Conservation (phyloP, 2,797 vertebrate genomes). For the Pangasius larnaudii region DNA sequence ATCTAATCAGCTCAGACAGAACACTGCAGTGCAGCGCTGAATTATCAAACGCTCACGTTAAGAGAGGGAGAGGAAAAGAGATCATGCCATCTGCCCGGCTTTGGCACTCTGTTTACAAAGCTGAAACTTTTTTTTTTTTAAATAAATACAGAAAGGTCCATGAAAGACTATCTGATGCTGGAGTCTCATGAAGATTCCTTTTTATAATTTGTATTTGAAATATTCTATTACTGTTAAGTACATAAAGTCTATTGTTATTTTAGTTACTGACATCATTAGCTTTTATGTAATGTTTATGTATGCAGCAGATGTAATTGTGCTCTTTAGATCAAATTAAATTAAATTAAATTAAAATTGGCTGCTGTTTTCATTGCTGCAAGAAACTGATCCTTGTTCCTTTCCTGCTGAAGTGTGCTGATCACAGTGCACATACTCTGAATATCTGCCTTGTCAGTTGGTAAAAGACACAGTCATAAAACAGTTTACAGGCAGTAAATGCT, state of each 20-base stretch:
- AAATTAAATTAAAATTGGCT: not conserved
- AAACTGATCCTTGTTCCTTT: not conserved
- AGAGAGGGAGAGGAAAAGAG: slow-evolving; percentile 16
- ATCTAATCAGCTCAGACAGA: slow-evolving; percentile 10
- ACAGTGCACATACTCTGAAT: not conserved
- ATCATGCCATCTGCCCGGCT: slow-evolving; percentile 1
- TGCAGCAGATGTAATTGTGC: slow-evolving; percentile 7
- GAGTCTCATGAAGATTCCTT: slow-evolving; percentile 44
- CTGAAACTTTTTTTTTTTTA: slow-evolving; percentile 32
- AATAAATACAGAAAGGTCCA: slow-evolving; percentile 27
- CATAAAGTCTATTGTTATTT: slow-evolving; percentile 17
- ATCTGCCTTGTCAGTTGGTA: slow-evolving; percentile 8
- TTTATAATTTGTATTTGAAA: slow-evolving; percentile 52
- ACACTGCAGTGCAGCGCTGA: slow-evolving; percentile 19
- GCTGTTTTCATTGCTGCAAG: slow-evolving; percentile 1
- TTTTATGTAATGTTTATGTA: slow-evolving; percentile 6
- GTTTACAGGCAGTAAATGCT: not conserved
- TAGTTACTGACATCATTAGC: slow-evolving; percentile 26
- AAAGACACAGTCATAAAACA: not conserved
- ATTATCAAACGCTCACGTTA: not conserved
- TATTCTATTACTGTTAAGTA: slow-evolving; percentile 41
- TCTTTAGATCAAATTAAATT: not conserved
- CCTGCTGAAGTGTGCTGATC: not conserved
- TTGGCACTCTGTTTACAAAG: slow-evolving; percentile 39
- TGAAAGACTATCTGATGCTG: slow-evolving; percentile 39